Base-by-base conservation (phyloP, 2,888 invertebrate genomes). In the Cepaea hortensis region DNA sequence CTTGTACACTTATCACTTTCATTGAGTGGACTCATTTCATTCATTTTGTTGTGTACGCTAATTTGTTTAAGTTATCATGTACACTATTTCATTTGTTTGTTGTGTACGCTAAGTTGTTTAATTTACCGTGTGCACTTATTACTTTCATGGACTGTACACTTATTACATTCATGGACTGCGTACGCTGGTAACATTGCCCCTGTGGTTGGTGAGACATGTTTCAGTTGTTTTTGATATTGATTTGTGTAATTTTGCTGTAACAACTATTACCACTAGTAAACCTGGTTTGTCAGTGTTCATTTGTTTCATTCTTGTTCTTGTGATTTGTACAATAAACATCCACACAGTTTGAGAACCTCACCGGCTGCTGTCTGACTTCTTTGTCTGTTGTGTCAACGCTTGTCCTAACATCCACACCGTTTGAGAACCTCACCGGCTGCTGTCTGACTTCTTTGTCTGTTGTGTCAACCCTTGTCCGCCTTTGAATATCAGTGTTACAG, bases 181-280 rank as follows among this genome's bases (percentile, higher is more conserved):
- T 72, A 73, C 35, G 15, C 73, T 46, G 73, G 73, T 73, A 15
- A 46, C 73, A 55, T 46, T n/a, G 73, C 73, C 35, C 3, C 6
- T 46, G 3, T 73, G 35, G 35, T 35, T 35, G 5, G 35, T 73
- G 35, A 13, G 7, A 13, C 15, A 73, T 13, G 46, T 46, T 73
- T 13, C 11, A 15, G 46, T 73, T 73, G 13, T 73, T 35, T 46
- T 73, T 73, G 11, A 15, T 13, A 15, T 75, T 46, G 55, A 20
- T 61, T 77, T 70, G 18, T 55, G 55, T 55, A 55, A 6, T 20
- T 70, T 15, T 62, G 79, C 79, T 79, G 55, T 61, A 79, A 23
- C 79, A 79, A 79, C 61, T 48, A 23, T 79, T 61, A 79, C 79
- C 79, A 61, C 62, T 23, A 79, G 79, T 62, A 62, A 79, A 79